Evolutionary conservation across 2,888 invertebrate genomes (phyloP), one percentile per base, ranked within the genome.

Genomic region (Phengaris arion): DNA sequence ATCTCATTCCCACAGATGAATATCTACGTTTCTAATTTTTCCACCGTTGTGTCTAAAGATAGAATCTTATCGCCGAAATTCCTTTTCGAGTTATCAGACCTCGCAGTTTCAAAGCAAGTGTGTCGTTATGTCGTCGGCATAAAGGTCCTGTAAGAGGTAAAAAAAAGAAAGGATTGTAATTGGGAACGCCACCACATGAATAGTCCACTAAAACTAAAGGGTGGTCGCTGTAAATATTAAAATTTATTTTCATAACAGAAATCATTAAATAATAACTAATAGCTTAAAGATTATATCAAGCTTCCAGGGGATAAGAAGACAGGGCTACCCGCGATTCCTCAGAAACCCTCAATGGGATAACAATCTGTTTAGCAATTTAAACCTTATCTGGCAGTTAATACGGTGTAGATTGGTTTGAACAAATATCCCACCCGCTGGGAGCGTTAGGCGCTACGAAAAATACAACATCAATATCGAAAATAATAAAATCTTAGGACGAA

Each of bases 401-500:
- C 85, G 88, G 83, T 81, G 84, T 81, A 80, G 45, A 64, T 64
- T 77, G 80, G 81, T 85, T 79, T 86, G 76, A 64, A 80, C 76
- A 76, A 77, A 75, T 76, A 68, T 64, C 64, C 87, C 91, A 83
- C 93, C 93, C 87, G 92, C 93, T 90, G 92, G 74, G 93, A 82
- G 88, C 89, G 92, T 92, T 89, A 91, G 90, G 85, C 88, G 86
- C 87, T 89, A 87, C 89, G 83, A 89, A 88, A 91, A 91, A 92
- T 89, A 92, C 92, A 92, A 91, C 91, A 91, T 91, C 90, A 91
- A 90, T 92, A 92, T 91, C 89, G 85, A 85, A 87, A 88, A 89
- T 92, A 91, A 93, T 93, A 93, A 92, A 93, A 92, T 91, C 89
- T 92, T 89, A 93, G 91, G 90, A 85, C 87, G 89, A 87, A 85